Evolutionary conservation across 1,140 invertebrate genomes (phyloP).

Genomic region (Drosophila littoralis): DNA sequence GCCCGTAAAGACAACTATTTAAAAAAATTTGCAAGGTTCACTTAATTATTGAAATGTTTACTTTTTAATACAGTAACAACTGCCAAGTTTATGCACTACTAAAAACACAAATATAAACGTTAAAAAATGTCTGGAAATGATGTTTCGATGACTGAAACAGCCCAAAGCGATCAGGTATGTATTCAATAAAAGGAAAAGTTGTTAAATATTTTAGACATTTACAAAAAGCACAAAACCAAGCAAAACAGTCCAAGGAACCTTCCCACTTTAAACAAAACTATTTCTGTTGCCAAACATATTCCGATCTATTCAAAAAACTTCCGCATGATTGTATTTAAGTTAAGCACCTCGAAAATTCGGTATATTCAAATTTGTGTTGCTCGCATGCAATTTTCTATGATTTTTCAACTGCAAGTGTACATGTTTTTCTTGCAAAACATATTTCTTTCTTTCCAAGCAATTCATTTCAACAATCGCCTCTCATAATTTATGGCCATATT

Average conservation of each 20-base stretch:
- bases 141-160: conserved; percentile 73
- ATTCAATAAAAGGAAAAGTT: background rate
- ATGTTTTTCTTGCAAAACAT: background rate
- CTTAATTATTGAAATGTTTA: conserved; percentile 25
- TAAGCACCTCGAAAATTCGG: conserved; percentile 21
- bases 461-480: background rate
- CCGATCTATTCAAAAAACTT: conserved; percentile 16
- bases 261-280: background rate
- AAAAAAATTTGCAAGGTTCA: conserved; percentile 24
- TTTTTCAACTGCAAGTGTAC: background rate
- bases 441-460: background rate
- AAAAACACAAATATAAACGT: conserved; percentile 29
- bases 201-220: background rate
- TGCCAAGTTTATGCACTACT: conserved; percentile 49
- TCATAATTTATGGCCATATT: conserved; percentile 60
- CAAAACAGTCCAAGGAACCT: background rate
- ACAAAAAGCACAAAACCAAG: background rate
- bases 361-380: conserved; percentile 29
- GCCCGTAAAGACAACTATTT: background rate
- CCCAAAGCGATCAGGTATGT: conserved; percentile 79
- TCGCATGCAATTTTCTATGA: conserved; percentile 33
- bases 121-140: conserved; percentile 73
- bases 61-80: conserved; percentile 37
- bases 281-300: background rate
- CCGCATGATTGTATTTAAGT: conserved; percentile 33